Percentiles rank a stretch among this genome's conserved stretches.
Evolutionary conservation across 2,888 invertebrate genomes (phyloP).

Genomic region (Gisinianus flammeolus): DNA sequence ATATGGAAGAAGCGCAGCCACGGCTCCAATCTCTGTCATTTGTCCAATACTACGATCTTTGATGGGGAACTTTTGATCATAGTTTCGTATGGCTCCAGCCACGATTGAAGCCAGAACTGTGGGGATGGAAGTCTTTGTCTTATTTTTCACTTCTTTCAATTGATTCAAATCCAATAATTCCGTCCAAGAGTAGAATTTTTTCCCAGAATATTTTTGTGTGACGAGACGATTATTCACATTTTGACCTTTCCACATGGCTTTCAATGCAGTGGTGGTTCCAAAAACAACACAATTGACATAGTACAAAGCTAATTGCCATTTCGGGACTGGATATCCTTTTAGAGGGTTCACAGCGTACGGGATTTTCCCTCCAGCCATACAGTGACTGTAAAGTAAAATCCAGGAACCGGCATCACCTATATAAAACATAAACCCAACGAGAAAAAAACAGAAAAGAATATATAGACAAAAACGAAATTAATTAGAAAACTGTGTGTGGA

Average conservation of each 20-base stretch:
- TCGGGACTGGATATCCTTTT: conserved; percentile 48
- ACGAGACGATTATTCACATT: conserved; percentile 44
- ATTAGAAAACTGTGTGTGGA: no score
- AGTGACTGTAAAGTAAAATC: conserved; percentile 41
- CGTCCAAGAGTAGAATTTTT: conserved; percentile 51
- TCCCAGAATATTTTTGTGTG: conserved; percentile 43
- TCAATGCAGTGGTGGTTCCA: conserved; percentile 40
- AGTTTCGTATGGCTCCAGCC: conserved; percentile 43
- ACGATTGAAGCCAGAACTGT: conserved; percentile 47
- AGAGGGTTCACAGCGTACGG: conserved; percentile 50
- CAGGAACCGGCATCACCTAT: conserved; percentile 43
- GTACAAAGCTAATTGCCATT: conserved; percentile 31
- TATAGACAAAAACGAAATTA: no score
- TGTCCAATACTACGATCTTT: conserved; percentile 22
- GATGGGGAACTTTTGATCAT: conserved; percentile 36
- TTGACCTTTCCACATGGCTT: conserved; percentile 46
- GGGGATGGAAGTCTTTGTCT: conserved; percentile 46
- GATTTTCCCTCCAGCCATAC: conserved; percentile 44
- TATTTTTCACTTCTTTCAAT: conserved; percentile 48
- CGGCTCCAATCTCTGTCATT: conserved; percentile 44
- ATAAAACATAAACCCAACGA: no score
- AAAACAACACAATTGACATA: conserved; percentile 33
- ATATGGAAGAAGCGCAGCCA: conserved; percentile 53
- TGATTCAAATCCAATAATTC: conserved; percentile 43
- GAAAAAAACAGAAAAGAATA: no score